Evolutionary conservation across 2,888 invertebrate species (phyloP).

Genomic region (Nudaria mundana): DNA sequence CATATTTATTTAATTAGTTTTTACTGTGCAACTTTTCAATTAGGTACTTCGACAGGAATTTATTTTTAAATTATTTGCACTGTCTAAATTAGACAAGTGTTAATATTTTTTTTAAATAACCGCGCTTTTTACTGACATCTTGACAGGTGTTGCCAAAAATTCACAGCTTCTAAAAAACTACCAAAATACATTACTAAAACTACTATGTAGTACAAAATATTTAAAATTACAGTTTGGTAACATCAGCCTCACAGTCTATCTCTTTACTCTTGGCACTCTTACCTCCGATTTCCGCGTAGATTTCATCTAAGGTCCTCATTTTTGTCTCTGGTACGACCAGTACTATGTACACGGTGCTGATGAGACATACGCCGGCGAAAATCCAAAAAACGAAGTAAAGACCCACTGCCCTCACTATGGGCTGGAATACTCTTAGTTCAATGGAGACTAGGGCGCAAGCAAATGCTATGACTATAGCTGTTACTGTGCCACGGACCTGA

Average conservation of each 20-base stretch:
- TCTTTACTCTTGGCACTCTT: constrained; percentile 40
- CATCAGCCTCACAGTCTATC: constrained; percentile 55
- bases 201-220: constrained; percentile 9
- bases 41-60: too few relatives aligned
- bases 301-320: constrained; percentile 62
- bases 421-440: constrained; percentile 67
- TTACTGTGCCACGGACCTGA: constrained; percentile 71
- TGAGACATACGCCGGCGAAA: constrained; percentile 61
- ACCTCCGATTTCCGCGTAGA: constrained; percentile 62
- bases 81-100: too few relatives aligned
- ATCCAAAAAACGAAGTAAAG: constrained; percentile 64
- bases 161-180: too few relatives aligned
- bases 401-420: constrained; percentile 52
- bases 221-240: constrained; percentile 54
- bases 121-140: too few relatives aligned
- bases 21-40: too few relatives aligned
- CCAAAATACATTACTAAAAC: constrained; percentile 2
- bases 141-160: too few relatives aligned
- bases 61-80: too few relatives aligned
- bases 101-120: too few relatives aligned
- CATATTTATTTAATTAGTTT: too few relatives aligned
- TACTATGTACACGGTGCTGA: constrained; percentile 65
- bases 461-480: constrained; percentile 66
- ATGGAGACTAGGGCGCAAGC: constrained; percentile 65
- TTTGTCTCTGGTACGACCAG: constrained; percentile 65